Percentiles rank a stretch among this genome's conserved stretches.
Conservation (phyloP, 2,113 vertebrate species). For the Edolisoma coerulescens region DNA sequence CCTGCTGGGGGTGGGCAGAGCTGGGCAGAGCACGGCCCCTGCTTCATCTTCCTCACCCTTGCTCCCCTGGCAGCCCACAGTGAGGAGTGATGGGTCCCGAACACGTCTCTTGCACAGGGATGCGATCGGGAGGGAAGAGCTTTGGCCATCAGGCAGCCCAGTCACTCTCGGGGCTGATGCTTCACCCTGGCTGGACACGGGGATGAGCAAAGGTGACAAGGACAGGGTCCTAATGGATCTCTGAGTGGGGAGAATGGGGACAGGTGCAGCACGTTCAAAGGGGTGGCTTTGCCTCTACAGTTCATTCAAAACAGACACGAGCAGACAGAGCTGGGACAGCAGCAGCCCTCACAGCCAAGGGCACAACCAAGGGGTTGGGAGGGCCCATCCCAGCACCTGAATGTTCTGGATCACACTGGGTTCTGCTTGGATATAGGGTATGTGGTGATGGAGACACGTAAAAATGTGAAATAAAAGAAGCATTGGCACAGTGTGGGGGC, state of each 20-base stretch:
- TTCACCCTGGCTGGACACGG: neutral
- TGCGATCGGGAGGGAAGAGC: neutral
- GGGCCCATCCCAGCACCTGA: neutral
- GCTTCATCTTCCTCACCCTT: neutral
- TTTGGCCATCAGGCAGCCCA: neutral
- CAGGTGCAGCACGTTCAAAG: neutral
- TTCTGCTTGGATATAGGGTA: neutral
- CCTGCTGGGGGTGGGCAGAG: neutral
- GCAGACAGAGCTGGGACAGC: neutral
- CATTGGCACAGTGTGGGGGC: neutral
- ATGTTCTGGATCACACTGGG: neutral
- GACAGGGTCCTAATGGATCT: neutral
- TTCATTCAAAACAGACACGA: neutral
- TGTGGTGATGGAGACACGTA: neutral
- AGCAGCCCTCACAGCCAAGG: neutral
- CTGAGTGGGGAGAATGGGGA: neutral
- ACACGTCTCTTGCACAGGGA: neutral
- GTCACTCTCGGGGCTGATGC: neutral
- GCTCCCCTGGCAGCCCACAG: neutral
- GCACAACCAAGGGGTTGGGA: neutral
- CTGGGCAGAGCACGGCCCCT: neutral
- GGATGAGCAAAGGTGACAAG: neutral
- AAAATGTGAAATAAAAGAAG: neutral
- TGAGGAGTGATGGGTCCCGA: neutral
- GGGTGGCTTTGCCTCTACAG: neutral